These are phyloP conservation scores for rat (Rattus norvegicus) DNA, from an alignment of 2,113 vertebrate species.

Conservation along the genomic window DNA sequence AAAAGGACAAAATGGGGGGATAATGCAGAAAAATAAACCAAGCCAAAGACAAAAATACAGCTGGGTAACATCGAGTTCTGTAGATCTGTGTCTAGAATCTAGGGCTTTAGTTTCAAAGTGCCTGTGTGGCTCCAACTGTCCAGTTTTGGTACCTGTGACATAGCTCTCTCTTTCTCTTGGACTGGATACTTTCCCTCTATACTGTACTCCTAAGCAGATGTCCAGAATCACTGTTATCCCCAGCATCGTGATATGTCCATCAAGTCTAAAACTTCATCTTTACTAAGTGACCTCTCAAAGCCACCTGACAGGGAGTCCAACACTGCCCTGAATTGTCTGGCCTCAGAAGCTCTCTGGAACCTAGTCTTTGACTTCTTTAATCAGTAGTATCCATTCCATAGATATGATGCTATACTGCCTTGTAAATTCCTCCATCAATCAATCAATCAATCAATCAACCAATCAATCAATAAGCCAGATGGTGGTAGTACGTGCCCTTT, in stretches of 20 bases:
- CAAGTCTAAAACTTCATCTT: neutral
- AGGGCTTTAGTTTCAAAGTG: neutral
- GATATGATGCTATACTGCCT: too few relatives aligned
- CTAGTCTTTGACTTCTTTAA: neutral
- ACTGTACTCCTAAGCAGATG: neutral
- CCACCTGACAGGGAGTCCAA: too few relatives aligned
- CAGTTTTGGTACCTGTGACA: neutral
- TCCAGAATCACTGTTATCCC: neutral
- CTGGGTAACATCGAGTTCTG: neutral
- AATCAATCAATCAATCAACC: too few relatives aligned
- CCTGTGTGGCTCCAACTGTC: neutral
- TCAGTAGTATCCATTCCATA: neutral
- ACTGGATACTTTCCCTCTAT: neutral
- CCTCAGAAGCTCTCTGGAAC: neutral
- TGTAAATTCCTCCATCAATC: neutral
- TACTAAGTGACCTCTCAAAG: neutral
- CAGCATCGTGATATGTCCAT: neutral
- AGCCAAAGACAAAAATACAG: neutral
- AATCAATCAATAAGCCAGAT: too few relatives aligned
- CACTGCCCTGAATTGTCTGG: neutral
- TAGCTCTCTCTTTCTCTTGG: neutral
- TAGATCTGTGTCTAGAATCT: too few relatives aligned
- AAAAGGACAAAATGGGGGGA: neutral
- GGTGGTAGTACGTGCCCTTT: too few relatives aligned
- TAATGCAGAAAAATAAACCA: neutral